Evolutionary conservation across 2,888 invertebrate genomes (phyloP).

Genomic region (Mactromeris polynyma): DNA sequence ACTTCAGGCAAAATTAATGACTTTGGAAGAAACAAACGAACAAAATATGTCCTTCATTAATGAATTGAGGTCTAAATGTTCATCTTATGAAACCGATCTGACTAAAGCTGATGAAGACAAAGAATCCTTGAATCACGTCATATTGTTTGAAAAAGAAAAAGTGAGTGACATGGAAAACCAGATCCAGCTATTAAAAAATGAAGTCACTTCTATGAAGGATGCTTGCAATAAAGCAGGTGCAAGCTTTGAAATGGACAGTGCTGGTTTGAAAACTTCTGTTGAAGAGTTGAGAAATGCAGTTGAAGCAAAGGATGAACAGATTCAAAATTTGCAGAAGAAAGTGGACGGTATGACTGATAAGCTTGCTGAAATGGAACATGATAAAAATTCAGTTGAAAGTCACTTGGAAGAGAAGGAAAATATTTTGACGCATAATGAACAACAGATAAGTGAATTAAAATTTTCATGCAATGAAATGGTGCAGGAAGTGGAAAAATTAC

Average conservation of each 20-base stretch:
- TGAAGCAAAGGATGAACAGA: slow-evolving; percentile 40
- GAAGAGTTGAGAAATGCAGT: slow-evolving; percentile 51
- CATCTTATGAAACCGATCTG: slow-evolving; percentile 26
- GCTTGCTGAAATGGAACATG: background rate
- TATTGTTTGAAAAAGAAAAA: background rate
- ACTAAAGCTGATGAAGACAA: slow-evolving; percentile 5
- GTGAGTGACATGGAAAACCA: slow-evolving; percentile 18
- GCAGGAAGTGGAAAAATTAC: slow-evolving; percentile 40
- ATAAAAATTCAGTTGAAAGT: slow-evolving; percentile 23
- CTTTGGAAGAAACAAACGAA: slow-evolving; percentile 13
- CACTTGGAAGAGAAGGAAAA: slow-evolving; percentile 38
- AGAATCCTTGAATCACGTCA: background rate
- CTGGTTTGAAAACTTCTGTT: slow-evolving; percentile 58
- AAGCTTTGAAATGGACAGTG: slow-evolving; percentile 20
- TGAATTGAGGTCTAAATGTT: slow-evolving; percentile 4
- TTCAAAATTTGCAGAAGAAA: slow-evolving; percentile 41
- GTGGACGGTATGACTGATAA: background rate
- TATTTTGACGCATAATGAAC: slow-evolving; percentile 22
- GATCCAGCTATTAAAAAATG: slow-evolving; percentile 31
- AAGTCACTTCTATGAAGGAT: slow-evolving; percentile 35
- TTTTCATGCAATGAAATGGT: slow-evolving; percentile 32
- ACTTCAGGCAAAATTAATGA: slow-evolving; percentile 26
- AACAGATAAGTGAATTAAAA: slow-evolving; percentile 34
- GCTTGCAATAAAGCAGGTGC: slow-evolving; percentile 7
- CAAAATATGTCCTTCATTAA: slow-evolving; percentile 24